A percentile compares a stretch with the other conserved stretches of the same genome.
Conservation (phyloP, 1,140 invertebrate genomes). For the Maconellicoccus hirsutus region DNA sequence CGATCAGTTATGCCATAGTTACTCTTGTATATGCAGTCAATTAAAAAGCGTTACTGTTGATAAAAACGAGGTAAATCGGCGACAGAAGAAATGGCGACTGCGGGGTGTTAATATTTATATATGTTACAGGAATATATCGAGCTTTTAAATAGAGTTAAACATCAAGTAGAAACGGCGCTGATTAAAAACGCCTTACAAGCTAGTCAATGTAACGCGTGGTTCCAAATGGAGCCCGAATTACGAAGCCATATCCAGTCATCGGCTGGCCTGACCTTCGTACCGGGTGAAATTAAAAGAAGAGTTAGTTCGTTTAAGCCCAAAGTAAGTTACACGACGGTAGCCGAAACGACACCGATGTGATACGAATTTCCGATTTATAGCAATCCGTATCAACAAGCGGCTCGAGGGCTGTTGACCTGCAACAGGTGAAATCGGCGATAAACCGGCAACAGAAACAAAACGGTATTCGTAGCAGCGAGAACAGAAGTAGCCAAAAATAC, state of each 20-base stretch:
- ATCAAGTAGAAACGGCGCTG: background rate
- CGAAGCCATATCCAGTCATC: constrained; percentile 14
- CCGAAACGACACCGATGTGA: background rate
- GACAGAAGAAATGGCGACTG: background rate
- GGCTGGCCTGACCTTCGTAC: background rate
- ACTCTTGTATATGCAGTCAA: background rate
- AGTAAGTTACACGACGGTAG: background rate
- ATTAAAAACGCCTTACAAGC: constrained; percentile 1
- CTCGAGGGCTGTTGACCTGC: background rate
- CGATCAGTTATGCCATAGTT: constrained; percentile 12
- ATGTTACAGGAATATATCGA: constrained; percentile 11
- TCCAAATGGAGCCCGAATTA: constrained; percentile 4
- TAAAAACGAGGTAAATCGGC: background rate
- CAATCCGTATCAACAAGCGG: background rate
- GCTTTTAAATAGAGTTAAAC: background rate
- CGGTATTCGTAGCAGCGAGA: background rate
- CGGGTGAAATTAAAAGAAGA: background rate
- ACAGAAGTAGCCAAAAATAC: background rate
- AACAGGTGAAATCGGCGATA: background rate
- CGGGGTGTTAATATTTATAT: too few relatives aligned
- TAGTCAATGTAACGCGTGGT: constrained; percentile 4
- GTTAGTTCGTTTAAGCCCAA: background rate
- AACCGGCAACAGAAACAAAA: constrained; percentile 4
- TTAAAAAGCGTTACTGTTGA: background rate
- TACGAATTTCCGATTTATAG: background rate